Base-by-base conservation (phyloP, 2,113 vertebrate genomes). In the Taxidea taxus region DNA sequence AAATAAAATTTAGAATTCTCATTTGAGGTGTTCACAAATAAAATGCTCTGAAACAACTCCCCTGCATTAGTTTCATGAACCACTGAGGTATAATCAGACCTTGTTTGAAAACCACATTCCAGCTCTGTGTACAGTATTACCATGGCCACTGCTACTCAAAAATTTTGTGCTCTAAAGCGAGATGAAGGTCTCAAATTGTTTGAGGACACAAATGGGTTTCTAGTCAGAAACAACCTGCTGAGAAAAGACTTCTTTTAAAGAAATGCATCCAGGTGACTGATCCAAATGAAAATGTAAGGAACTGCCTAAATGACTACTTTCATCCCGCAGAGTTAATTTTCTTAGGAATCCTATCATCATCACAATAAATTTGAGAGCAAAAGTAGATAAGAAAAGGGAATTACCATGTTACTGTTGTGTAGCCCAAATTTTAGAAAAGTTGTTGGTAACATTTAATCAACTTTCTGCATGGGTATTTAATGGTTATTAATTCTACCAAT, bases 1-100 rank as follows among this genome's bases (percentile, higher is more conserved):
- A 95, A 95, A 95, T 62, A 18, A 80, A 91, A 97, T 98, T 94
- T 90, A 85, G 86, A 97, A 98, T 90, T 89, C 51, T 93, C 62
- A 95, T 91, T 97, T 85, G 54, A 96, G 27, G 82, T 86, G 39
- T 84, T 98, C 72, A 54, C 92, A 97, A 96, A 96, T 29, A 85
- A 94, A 97, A 97, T 94, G 15, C 54, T 90, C 95, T 97, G 37
- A 95, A 77, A 91, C 74, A 94, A 84, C 1, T 75, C 39, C 37
- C 60, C 15, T 78, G 9, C 58, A 86, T 93, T 95, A 91, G 51
- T 66, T 91, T 49, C 70, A 97, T 37, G 34, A 96, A 91, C 70
- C 96, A 51, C 39, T 82, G 20, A 56, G 29, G 91, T 34, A 23
- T 68, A 49, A 94, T 89, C 2, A 2, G 0, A 18, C 7, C 49